Base-by-base conservation (phyloP, 1,140 invertebrate species). In the Charaxes varanes region DNA sequence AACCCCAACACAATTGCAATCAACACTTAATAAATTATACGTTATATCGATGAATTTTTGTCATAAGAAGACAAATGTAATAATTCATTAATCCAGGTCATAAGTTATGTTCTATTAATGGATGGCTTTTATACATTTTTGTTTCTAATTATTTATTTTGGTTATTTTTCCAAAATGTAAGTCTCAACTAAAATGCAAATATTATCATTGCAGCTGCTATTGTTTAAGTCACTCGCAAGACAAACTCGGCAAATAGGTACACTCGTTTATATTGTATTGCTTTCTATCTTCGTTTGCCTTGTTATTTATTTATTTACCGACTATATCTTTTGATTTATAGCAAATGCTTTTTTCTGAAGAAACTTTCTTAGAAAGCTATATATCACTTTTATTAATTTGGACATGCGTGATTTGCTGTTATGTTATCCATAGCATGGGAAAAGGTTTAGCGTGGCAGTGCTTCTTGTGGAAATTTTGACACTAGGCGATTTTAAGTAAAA, bases 221-320 rank as follows among this genome's bases (percentile, higher is more conserved):
- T 82, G 78, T 64, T 78, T 82, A 82, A 82, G 71, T 77, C 78
- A 82, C 78, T 65, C 73, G 53, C 67, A 66, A 78, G 73, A 74
- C 69, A 72, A 70, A 42, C 58, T 56, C 71, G 51, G 51, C 57
- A 78, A 80, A 78, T 82, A 82, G 78, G 78, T 82, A 82, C 72
- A 77, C 51, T 55, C n/a, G 27, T 64, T 71, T 71, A 53, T 70
- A 77, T 65, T 63, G 58, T 74, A 78, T 48, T 62, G 71, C 73
- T 70, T 76, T 44, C 49, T 62, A 24, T 8, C 40, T 47, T 69
- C 18, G 19, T 60, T 70, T 65, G 64, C 59, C 28, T 58, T 17
- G 44, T 62, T 23, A 35, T 12, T 42, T 36, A 33, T 48, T 48
- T 40, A 46, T 23, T 51, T 37, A 21, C 38, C 8, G 3, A 23